phyloP scores from a whole-genome alignment of 2,888 invertebrate species.

The Agrotis ipsilon region DNA sequence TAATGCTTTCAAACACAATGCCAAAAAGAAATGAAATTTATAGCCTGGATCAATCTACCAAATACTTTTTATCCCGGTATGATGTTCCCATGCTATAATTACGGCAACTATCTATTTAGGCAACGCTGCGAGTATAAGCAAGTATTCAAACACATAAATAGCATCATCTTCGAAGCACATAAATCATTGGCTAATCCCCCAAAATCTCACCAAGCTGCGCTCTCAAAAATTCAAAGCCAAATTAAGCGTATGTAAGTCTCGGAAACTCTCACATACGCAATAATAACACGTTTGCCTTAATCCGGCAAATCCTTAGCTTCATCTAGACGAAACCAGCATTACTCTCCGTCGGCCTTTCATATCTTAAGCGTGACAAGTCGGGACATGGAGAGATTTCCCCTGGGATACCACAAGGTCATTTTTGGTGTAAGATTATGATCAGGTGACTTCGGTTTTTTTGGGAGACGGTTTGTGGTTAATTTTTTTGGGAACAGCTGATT shows the following conservation, averaged over 20 bases:
- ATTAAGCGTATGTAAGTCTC: constrained; percentile 34
- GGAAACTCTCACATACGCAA: constrained; percentile 44
- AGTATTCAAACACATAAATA: no score
- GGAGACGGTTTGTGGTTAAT: constrained; percentile 25
- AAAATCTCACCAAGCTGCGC: constrained; percentile 14
- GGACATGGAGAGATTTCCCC: constrained; percentile 73
- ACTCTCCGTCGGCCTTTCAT: constrained; percentile 67
- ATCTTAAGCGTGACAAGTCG: constrained; percentile 66
- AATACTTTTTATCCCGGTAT: no score
- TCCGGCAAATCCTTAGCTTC: constrained; percentile 62
- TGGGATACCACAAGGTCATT: constrained; percentile 70
- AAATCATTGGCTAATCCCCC: constrained; percentile 20
- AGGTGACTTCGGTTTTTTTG: constrained; percentile 46
- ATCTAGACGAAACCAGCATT: constrained; percentile 61
- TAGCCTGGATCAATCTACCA: no score
- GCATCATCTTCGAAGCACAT: not conserved
- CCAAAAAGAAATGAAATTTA: no score
- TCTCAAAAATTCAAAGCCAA: constrained; percentile 35
- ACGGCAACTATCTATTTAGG: no score
- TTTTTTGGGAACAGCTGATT: constrained; percentile 10
- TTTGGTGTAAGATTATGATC: constrained; percentile 60
- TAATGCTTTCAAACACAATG: no score
- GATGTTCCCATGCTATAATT: no score
- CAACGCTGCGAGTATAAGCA: no score
- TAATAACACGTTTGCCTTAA: constrained; percentile 53